These are phyloP conservation scores for Knipowitschia caucasica DNA, from an alignment of 2,797 vertebrate genomes.

Conservation along the genomic window DNA sequence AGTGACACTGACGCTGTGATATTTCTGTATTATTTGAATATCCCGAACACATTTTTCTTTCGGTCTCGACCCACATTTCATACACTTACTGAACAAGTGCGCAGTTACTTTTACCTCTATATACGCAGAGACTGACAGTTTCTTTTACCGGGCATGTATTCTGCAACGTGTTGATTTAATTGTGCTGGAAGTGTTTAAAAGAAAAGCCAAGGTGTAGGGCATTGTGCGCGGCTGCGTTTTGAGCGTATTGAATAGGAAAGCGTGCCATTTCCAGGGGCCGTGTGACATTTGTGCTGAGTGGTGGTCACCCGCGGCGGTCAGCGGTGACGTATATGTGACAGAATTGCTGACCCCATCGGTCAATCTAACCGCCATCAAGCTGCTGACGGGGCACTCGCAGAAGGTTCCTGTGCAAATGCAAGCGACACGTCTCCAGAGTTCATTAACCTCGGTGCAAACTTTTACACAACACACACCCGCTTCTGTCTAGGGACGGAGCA, in stretches of 20 bases:
- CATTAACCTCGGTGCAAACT: conserved; percentile 44
- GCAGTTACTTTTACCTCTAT: too few species aligned
- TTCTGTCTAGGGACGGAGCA: neutral
- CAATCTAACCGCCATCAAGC: conserved; percentile 33
- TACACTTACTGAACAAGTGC: neutral
- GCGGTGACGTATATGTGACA: conserved; percentile 57
- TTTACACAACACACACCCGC: conserved; percentile 12
- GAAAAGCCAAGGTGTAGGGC: conserved; percentile 1
- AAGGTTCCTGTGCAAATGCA: conserved; percentile 33
- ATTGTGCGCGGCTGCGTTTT: neutral
- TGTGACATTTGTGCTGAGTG: conserved; percentile 70
- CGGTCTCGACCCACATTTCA: too few species aligned
- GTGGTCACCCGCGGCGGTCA: conserved; percentile 56
- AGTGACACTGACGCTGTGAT: too few species aligned
- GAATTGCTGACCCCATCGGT: conserved; percentile 64
- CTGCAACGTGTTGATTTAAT: neutral
- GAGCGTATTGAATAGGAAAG: conserved; percentile 7
- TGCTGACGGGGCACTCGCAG: conserved; percentile 60
- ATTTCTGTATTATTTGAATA: too few species aligned
- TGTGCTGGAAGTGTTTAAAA: conserved; percentile 6
- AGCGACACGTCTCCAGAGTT: conserved; percentile 16
- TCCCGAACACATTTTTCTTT: too few species aligned
- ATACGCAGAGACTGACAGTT: neutral
- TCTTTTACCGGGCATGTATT: neutral
- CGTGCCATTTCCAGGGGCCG: conserved; percentile 36